phyloP scores from a whole-genome alignment of 2,113 vertebrate genomes.

The Felis catus region DNA sequence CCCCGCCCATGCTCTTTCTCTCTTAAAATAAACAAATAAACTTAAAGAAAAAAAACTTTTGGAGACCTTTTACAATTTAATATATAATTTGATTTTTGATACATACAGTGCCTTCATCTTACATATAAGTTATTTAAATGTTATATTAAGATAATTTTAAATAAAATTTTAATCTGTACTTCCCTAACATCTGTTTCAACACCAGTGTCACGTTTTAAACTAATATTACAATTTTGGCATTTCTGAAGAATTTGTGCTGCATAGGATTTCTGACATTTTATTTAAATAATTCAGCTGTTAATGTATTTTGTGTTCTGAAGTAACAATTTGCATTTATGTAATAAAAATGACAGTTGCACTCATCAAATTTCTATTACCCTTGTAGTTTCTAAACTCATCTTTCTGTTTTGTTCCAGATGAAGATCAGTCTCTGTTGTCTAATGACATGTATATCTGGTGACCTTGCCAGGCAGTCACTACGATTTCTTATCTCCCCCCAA shows the following conservation, averaged over 20 bases:
- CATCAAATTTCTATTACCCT: not conserved
- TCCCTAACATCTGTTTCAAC: not conserved
- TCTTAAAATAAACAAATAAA: no score
- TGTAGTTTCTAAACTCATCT: not conserved
- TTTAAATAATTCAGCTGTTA: not conserved
- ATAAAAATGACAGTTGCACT: not conserved
- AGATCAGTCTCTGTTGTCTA: not conserved
- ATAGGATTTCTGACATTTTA: not conserved
- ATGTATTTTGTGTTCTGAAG: not conserved
- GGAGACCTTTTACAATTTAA: not conserved
- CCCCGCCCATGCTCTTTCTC: no score
- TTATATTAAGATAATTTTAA: not conserved
- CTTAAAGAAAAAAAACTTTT: not conserved
- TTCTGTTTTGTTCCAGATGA: not conserved
- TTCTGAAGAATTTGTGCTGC: not conserved
- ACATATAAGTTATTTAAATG: not conserved
- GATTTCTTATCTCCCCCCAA: not conserved
- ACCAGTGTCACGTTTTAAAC: not conserved
- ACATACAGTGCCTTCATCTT: not conserved
- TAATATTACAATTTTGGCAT: not conserved
- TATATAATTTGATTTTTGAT: not conserved
- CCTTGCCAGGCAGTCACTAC: rapidly evolving
- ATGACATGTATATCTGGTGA: rapidly evolving
- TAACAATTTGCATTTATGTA: not conserved
- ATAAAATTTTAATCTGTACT: not conserved